Evolutionary conservation across 2,113 vertebrate species (phyloP).

Genomic region (Pterocles gutturalis): DNA sequence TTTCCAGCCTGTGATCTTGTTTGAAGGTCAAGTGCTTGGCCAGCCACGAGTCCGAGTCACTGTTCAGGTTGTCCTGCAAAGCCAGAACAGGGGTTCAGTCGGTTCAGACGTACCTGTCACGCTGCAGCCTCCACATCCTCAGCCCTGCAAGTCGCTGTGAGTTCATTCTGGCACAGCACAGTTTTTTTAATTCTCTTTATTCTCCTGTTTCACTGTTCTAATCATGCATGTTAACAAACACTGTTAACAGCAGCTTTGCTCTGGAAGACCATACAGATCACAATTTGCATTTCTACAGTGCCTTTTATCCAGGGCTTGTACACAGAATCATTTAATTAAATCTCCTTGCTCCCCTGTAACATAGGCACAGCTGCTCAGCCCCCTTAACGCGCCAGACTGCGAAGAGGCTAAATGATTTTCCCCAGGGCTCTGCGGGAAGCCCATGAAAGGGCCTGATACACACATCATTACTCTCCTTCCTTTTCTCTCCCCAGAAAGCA

Average conservation of each 20-base stretch:
- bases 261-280: fast-evolving
- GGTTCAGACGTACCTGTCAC: background rate
- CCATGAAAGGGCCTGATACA: background rate
- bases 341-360: background rate
- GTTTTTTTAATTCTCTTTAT: background rate
- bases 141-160: fast-evolving
- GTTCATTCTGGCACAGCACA: background rate
- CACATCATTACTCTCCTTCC: background rate
- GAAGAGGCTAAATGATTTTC: background rate
- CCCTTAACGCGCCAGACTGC: background rate
- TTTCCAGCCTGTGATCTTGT: conserved; percentile 87
- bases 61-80: conserved; percentile 78
- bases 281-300: background rate
- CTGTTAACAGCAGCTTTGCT: background rate
- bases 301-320: background rate
- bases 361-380: background rate
- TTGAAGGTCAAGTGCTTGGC: conserved; percentile 83
- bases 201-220: background rate
- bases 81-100: background rate
- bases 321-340: background rate
- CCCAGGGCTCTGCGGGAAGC: background rate
- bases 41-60: conserved; percentile 65
- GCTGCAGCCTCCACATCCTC: background rate
- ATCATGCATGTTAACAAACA: background rate
- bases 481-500: background rate